Base-by-base conservation (phyloP, 2,113 vertebrate species). In the Oxygymnocypris stewartii region DNA sequence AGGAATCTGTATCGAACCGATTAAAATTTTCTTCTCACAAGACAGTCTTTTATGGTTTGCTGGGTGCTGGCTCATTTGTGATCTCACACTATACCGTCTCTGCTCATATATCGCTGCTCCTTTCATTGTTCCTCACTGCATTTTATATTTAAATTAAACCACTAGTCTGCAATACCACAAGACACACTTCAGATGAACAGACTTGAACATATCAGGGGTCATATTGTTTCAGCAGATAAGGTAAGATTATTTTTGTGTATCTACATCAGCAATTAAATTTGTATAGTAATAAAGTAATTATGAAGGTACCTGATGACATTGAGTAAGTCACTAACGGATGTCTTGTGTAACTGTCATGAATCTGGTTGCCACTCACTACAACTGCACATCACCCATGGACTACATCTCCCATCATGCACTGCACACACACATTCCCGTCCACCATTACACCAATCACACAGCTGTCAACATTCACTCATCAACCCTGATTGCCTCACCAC, bases 171-270 rank as follows among this genome's bases (percentile, higher is more conserved):
- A 28, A 47, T 47, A 76, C 42, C 20, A 42, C 51, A 28, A 81
- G 57, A 35, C 54, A 59, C 54, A 37, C 35, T 85, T 40, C 85
- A 4, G 31, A 89, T 89, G 87, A 88, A 65, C 37, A 76, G 82
- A 67, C 59, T 89, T 31, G 78, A 85, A 74, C 82, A 35, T 37
- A 85, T 89, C 78, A 89, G 77, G 83, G 31, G 67, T n/a, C 89
- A 89, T 82, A 81, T 89, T 23, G 25, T 82, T 16, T 40, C 81
- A 65, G 51, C 57, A 59, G 80, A 86, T 4, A 71, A 82, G 82
- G 89, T 89, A 84, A 51, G n/a, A 81, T 11, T 20, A 37, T 47
- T 51, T 67, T 12, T 4, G 16, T 69, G n/a, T 10, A 3, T 79
- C 18, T 74, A 61, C 37, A 79, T 76, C 8, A 25, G 31, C 16